phyloP scores from a whole-genome alignment of 2,888 invertebrate species.

The Drosophila cracens region DNA sequence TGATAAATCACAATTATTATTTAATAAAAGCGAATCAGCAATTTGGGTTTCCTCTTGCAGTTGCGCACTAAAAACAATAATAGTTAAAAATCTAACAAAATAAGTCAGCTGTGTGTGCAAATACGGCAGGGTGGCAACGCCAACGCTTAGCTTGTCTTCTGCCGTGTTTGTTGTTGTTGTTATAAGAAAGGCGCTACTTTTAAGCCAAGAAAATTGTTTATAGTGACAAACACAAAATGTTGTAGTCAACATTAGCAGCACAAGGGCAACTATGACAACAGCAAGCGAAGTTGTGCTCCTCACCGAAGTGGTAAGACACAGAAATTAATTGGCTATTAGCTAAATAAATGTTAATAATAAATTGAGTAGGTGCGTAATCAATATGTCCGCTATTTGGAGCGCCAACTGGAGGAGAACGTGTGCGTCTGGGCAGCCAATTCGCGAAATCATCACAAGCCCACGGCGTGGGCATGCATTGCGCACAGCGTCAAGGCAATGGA shows the following conservation, averaged over 20 bases:
- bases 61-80: conserved; percentile 18
- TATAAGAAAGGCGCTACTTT: conserved; percentile 47
- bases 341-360: conserved; percentile 1
- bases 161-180: conserved; percentile 21
- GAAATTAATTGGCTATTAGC: not conserved
- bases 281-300: conserved; percentile 57
- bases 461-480: conserved; percentile 63
- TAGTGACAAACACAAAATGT: conserved; percentile 21
- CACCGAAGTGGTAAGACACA: conserved; percentile 63
- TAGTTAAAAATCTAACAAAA: not conserved
- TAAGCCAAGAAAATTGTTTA: conserved; percentile 38
- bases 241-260: not conserved
- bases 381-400: conserved; percentile 78
- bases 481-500: conserved; percentile 74
- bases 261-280: conserved; percentile 42
- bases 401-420: conserved; percentile 76
- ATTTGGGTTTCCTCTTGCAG: conserved; percentile 1
- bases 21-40: conserved; percentile 33
- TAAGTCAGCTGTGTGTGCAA: conserved; percentile 36
- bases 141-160: conserved; percentile 1
- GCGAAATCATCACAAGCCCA: conserved; percentile 67
- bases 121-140: conserved; percentile 40
- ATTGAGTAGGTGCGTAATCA: conserved; percentile 77
- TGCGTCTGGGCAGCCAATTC: conserved; percentile 61
- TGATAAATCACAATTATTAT: conserved; percentile 27